phyloP scores from a whole-genome alignment of 2,113 vertebrate genomes.

The Poicephalus gulielmi region DNA sequence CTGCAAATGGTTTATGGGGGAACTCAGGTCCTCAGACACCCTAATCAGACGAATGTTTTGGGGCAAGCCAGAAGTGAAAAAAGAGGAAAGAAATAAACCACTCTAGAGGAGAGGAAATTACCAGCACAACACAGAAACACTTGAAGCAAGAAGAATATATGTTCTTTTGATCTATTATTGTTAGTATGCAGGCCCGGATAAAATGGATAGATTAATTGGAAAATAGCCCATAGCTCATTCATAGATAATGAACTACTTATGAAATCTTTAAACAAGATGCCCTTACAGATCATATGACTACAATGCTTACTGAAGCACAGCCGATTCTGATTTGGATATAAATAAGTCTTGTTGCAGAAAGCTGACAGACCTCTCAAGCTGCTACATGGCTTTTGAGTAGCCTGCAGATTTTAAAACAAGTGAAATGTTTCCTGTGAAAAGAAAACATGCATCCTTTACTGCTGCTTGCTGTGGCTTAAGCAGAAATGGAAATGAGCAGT shows the following conservation, averaged over 20 bases:
- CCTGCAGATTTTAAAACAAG: not conserved
- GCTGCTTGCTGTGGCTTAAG: constrained; percentile 22
- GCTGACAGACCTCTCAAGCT: constrained; percentile 1
- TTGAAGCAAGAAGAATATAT: not conserved
- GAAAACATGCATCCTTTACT: not conserved
- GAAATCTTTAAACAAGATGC: not conserved
- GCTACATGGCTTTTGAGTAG: not conserved
- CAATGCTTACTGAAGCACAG: not conserved
- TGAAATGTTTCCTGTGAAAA: constrained; percentile 13
- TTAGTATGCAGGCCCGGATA: not conserved
- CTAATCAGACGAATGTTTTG: not conserved
- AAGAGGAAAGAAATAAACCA: not conserved
- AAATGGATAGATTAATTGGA: constrained; percentile 25
- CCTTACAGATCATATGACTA: not conserved
- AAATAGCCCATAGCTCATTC: not conserved
- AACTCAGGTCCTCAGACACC: not conserved
- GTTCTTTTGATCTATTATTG: constrained; percentile 34
- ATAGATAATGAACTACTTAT: not conserved
- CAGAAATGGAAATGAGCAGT: constrained; percentile 6
- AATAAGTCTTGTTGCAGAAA: constrained; percentile 19
- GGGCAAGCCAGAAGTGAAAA: not conserved
- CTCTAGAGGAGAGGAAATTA: not conserved
- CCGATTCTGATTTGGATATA: not conserved
- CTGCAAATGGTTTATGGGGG: not conserved
- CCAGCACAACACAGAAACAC: not conserved